These are phyloP conservation scores for Drosophila atripex DNA, from an alignment of 2,888 invertebrate genomes.

Conservation along the genomic window DNA sequence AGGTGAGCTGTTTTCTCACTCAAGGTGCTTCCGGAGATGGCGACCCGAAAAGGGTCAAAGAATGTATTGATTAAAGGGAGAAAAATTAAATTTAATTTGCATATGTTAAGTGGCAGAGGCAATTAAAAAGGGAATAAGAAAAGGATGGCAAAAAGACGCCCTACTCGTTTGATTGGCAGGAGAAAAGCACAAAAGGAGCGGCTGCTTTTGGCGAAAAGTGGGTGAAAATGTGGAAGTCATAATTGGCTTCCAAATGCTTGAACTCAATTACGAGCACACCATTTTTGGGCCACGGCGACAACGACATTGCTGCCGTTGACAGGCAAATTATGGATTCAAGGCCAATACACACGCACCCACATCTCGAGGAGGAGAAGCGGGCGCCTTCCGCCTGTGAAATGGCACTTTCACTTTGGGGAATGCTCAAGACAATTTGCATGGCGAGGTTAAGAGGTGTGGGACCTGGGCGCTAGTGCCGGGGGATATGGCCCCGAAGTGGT, in stretches of 20 bases:
- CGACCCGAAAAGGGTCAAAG: slow-evolving; percentile 20
- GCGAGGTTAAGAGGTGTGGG: slow-evolving; percentile 27
- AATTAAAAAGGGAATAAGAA: slow-evolving; percentile 54
- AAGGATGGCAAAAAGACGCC: slow-evolving; percentile 26
- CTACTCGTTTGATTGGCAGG: slow-evolving; percentile 61
- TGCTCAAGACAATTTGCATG: slow-evolving; percentile 74
- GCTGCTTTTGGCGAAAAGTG: slow-evolving; percentile 2
- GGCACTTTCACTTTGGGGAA: slow-evolving; percentile 70
- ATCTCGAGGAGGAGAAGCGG: neutral
- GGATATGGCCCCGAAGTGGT: slow-evolving; percentile 18
- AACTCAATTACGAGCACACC: slow-evolving; percentile 77
- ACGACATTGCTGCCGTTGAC: slow-evolving; percentile 65
- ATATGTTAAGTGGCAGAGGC: slow-evolving; percentile 79
- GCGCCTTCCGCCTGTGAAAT: slow-evolving; percentile 50
- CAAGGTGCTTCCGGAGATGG: slow-evolving; percentile 56
- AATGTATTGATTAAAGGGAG: slow-evolving; percentile 13
- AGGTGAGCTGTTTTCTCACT: slow-evolving; percentile 49
- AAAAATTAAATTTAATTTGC: slow-evolving; percentile 71
- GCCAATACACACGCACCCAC: slow-evolving; percentile 47
- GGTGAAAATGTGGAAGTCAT: slow-evolving; percentile 72
- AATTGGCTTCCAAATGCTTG: slow-evolving; percentile 80
- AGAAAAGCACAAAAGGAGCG: slow-evolving; percentile 23
- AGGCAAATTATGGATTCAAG: slow-evolving; percentile 79
- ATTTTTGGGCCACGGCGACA: slow-evolving; percentile 37
- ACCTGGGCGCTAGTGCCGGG: slow-evolving; percentile 9